Base-by-base conservation (phyloP, 2,888 invertebrate genomes). In the Mesoligia furuncula region DNA sequence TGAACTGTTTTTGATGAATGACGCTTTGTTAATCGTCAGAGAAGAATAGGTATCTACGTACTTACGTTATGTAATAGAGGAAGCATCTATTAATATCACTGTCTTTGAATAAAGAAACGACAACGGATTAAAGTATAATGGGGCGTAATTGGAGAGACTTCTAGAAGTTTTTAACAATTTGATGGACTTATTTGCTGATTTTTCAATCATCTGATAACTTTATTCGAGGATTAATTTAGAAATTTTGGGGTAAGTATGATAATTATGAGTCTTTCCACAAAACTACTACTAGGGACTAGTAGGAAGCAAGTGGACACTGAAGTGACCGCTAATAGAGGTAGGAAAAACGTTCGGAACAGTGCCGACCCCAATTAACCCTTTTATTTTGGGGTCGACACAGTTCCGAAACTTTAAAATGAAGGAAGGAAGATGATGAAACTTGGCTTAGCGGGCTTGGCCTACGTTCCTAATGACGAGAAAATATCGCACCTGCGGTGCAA, bases 1-100 rank as follows among this genome's bases (percentile, higher is more conserved):
- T 65, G 42, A 31, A 59, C 72, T 54, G 65, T 72, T 81, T 39
- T 39, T 45, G 69, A 83, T 85, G 61, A 80, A 75, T 62, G 57
- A 62, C 20, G 42, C 8, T 51, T 64, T 51, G 54, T 71, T 74
- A 13, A 73, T 9, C 9, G 20, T 8, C 13, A 9, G 0, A 59
- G 42, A 71, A 84, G 36, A 62, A 71, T 17, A 57, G 13, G 11
- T 54, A 24, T 54, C 1, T 54, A 54, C 1, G 54, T 54, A 57
- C 57, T 57, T 59, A 15, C n/a, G 54, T 80, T 80, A 69, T 72
- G 45, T 65, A 72, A 81, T 17, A 24, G 39, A 67, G 70, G 84
- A 67, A 70, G 17, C 42, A 54, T 0, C 27, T 11, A 66, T 62
- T 20, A n/a, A 20, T 42, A 62, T 57, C 36, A 70, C 7, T 48